Base-by-base conservation (phyloP, 2,888 invertebrate species). In the Dendrolimus houi region DNA sequence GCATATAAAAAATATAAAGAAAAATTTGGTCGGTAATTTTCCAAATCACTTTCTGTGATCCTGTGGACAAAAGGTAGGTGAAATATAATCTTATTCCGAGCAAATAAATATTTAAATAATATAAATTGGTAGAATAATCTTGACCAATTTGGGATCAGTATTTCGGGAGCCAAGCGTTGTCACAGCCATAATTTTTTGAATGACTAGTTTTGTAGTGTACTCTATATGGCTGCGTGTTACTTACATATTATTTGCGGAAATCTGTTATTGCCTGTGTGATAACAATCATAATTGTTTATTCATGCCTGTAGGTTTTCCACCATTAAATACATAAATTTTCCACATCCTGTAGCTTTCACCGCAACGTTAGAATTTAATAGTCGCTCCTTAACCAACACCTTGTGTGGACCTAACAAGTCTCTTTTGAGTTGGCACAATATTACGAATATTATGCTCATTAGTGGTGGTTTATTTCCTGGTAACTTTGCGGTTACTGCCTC, bases 361-460 rank as follows among this genome's bases (percentile, higher is more conserved):
- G 67, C 60, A 66, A 77, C 71, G 73, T 81, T 83, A 86, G 77
- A 87, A 86, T 87, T 89, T 88, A 89, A 88, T 89, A 87, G 80
- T 71, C 73, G 74, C 78, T 83, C 78, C 81, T 82, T 83, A 73
- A 68, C 68, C 77, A 71, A 78, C 83, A 83, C 81, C 79, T 80
- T 78, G 77, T 79, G 75, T 77, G 74, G 73, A 77, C 83, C 76
- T 83, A 87, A 86, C 87, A 88, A 87, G 87, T 77, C 79, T 80
- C 82, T 85, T 84, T 84, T 77, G 74, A 81, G 75, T 67, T 71
- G 61, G 71, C 68, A 85, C 81, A 84, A 84, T 85, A 85, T 85
- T 85, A 80, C 81, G 81, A 83, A 87, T 86, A 87, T 88, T 87
- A 83, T 77, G 81, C 87, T 88, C 88, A 88, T 89, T 88, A 89